Conservation (phyloP, 2,113 vertebrate species). For the Ceratotherium simum region DNA sequence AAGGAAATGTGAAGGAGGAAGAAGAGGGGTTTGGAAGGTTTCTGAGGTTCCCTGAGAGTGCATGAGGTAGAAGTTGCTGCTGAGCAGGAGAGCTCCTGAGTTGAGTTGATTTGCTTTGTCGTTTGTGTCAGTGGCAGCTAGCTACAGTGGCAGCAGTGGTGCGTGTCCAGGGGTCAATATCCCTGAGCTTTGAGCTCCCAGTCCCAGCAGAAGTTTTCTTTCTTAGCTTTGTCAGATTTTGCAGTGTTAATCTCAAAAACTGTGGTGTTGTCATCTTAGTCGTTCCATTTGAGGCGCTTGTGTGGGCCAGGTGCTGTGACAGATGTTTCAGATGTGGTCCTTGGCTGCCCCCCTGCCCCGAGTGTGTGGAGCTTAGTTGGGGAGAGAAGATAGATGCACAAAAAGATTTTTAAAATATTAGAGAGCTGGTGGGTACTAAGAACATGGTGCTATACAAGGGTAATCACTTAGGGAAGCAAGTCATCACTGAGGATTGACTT, state of each 20-base stretch:
- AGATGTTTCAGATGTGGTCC: neutral
- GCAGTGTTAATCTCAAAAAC: neutral
- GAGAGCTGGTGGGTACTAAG: neutral
- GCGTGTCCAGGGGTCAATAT: neutral
- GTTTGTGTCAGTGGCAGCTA: neutral
- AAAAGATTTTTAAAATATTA: neutral
- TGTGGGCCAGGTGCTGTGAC: neutral
- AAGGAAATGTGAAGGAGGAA: constrained; percentile 20
- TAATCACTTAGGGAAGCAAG: neutral
- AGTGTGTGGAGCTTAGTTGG: neutral
- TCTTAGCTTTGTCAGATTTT: neutral
- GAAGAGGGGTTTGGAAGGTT: neutral
- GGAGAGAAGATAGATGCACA: neutral
- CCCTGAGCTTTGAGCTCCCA: neutral
- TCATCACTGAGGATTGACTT: neutral
- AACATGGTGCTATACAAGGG: neutral
- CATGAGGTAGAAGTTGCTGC: neutral
- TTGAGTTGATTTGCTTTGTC: neutral
- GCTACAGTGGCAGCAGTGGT: neutral
- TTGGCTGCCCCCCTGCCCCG: neutral
- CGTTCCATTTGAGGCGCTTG: neutral
- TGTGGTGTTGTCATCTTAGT: neutral
- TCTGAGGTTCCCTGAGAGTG: neutral
- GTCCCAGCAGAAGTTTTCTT: neutral
- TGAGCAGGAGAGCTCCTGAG: neutral